phyloP scores from a whole-genome alignment of 1,140 invertebrate species.

The Nasonia vitripennis region DNA sequence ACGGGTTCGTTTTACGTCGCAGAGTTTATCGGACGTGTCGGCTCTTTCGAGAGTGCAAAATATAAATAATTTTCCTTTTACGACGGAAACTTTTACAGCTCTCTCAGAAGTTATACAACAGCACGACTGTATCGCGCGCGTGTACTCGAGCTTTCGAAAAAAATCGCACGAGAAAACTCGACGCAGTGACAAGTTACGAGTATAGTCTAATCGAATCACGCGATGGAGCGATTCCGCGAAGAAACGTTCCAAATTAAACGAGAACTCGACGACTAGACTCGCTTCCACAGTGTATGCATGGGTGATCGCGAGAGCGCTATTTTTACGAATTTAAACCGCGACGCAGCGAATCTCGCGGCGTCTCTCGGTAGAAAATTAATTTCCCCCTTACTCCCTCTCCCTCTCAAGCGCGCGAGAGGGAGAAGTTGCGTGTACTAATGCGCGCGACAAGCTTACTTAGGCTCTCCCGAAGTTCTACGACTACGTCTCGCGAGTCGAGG shows the following conservation, averaged over 20 bases:
- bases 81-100: no score
- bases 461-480: not conserved
- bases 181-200: no score
- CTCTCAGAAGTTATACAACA: no score
- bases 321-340: not conserved
- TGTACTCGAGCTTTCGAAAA: no score
- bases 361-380: slow-evolving; percentile 48
- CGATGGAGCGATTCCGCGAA: not conserved
- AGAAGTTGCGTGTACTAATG: slow-evolving; percentile 50
- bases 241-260: not conserved
- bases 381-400: slow-evolving; percentile 22
- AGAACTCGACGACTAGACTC: not conserved
- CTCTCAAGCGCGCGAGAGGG: not conserved
- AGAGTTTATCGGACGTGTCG: not conserved
- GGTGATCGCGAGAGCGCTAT: not conserved
- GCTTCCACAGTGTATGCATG: not conserved
- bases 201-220: no score
- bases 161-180: no score
- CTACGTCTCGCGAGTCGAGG: no score
- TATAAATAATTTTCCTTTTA: not conserved
- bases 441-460: slow-evolving; percentile 43
- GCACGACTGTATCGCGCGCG: no score
- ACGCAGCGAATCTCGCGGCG: not conserved
- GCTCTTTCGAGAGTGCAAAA: not conserved
- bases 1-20: not conserved